Evolutionary conservation across 2,888 invertebrate genomes (phyloP).

Genomic region (Diaprepes abbreviatus): DNA sequence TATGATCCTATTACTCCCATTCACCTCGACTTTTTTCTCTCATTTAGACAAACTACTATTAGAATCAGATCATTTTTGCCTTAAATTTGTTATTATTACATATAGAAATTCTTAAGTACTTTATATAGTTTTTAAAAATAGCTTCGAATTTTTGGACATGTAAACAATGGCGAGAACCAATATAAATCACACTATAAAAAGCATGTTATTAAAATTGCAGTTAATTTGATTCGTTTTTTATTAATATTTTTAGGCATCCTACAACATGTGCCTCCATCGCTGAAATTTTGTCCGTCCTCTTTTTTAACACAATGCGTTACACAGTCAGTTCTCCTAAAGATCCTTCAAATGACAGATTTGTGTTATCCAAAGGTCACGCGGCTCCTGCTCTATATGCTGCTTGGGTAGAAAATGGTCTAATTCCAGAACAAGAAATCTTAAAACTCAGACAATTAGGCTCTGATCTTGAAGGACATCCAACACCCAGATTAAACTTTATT

Average conservation of each 20-base stretch:
- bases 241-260: slow-evolving; percentile 81
- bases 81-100: too few relatives aligned
- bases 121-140: too few relatives aligned
- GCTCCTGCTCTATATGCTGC: slow-evolving; percentile 98
- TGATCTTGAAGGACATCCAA: slow-evolving; percentile 98
- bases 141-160: too few relatives aligned
- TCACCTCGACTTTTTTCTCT: too few relatives aligned
- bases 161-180: too few relatives aligned
- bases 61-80: too few relatives aligned
- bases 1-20: too few relatives aligned
- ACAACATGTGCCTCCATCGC: slow-evolving; percentile 98
- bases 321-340: slow-evolving; percentile 87
- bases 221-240: too few relatives aligned
- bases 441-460: slow-evolving; percentile 91
- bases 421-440: slow-evolving; percentile 85
- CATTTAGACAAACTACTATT: too few relatives aligned
- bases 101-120: too few relatives aligned
- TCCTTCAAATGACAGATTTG: slow-evolving; percentile 92
- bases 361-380: slow-evolving; percentile 98
- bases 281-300: slow-evolving; percentile 97
- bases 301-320: slow-evolving; percentile 97
- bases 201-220: too few relatives aligned
- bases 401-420: slow-evolving; percentile 96
- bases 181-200: too few relatives aligned
- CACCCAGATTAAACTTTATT: slow-evolving; percentile 94